Evolutionary conservation across 2,888 invertebrate genomes (phyloP).

Genomic region (Drosophila austrosaltans): DNA sequence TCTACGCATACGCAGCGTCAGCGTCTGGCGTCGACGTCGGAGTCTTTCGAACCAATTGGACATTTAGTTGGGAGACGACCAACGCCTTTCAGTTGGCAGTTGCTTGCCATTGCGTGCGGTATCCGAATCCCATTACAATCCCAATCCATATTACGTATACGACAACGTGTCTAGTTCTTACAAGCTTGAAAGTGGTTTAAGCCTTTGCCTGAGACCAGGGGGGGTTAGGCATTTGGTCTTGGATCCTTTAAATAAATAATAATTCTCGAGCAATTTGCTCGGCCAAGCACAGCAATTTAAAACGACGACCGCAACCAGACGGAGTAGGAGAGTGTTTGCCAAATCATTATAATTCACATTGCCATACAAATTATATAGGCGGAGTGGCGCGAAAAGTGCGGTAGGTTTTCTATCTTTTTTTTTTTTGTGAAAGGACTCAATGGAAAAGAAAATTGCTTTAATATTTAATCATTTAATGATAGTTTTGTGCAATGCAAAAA

Average conservation of each 20-base stretch:
- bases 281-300: constrained; percentile 3
- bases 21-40: constrained; percentile 29
- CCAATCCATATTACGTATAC: constrained; percentile 9
- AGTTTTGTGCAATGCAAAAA: not conserved
- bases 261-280: not conserved
- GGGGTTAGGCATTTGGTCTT: not conserved
- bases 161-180: not conserved
- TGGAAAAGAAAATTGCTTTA: not conserved
- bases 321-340: not conserved
- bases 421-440: not conserved
- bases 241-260: constrained; percentile 6
- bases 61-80: constrained; percentile 31
- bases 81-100: constrained; percentile 59
- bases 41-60: constrained; percentile 33
- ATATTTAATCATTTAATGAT: not conserved
- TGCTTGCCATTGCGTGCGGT: constrained; percentile 70
- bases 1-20: not conserved
- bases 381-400: constrained; percentile 2
- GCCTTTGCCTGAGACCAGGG: not conserved
- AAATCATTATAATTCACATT: constrained; percentile 1
- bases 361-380: not conserved
- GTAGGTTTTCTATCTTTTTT: not conserved
- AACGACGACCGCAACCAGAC: not conserved
- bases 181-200: not conserved
- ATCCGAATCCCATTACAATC: constrained; percentile 24